Base-by-base conservation (phyloP, 2,113 vertebrate genomes). In the human region DNA sequence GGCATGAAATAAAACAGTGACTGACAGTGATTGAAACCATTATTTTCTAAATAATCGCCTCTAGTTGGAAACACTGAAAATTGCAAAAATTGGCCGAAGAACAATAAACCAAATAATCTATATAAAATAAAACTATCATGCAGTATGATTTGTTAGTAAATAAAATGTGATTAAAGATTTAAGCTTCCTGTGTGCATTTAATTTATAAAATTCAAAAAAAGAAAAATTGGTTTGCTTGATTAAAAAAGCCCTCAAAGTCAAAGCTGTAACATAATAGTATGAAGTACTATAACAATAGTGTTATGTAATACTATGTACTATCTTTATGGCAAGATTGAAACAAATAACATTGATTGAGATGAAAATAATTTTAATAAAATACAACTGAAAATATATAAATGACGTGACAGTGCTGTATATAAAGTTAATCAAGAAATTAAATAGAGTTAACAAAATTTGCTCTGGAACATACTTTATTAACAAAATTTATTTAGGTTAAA, bases 361-460 rank as follows among this genome's bases (percentile, higher is more conserved):
- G 52, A 95, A 97, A 95, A 92, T 80, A 68, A 72, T 94, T 48
- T 89, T 83, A 96, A 84, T 88, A 88, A 92, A 86, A 66, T 86
- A 8, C 32, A 59, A 25, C 64, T 73, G 38, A 85, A 92, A 94
- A 93, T 12, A 68, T 32, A 38, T 40, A 64, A 72, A n/a, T 55
- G 22, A 13, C 89, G 89, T 93, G n/a, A 86, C 11, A 50, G 10
- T n/a, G 12, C 35, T 85, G 40, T 50, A 73, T 55, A 90, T 70
- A 45, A 89, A 79, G 80, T 43, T 76, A 85, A 72, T 93, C 40
- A 93, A 89, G 61, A 91, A 95, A 85, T 95, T 94, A 81, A 93
- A 59, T 50, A 64, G 43, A 93, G 5, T 89, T 87, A 83, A 93
- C 64, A 93, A 82, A 78, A 6, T 83, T 78, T 96, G 25, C 12